phyloP scores from a whole-genome alignment of 2,797 vertebrate genomes.

The Amblyraja radiata region DNA sequence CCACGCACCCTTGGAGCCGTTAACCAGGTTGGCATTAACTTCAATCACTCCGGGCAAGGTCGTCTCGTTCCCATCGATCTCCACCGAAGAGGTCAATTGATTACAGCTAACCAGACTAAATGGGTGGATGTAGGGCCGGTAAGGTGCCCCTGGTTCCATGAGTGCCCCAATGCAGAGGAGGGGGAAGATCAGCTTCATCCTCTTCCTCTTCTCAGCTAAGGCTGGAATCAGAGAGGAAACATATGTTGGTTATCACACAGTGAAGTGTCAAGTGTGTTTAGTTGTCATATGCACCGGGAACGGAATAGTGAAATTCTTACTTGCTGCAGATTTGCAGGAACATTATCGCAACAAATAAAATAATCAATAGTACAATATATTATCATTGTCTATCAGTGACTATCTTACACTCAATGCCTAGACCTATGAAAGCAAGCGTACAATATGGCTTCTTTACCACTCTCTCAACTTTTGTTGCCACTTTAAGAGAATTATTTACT shows the following conservation, averaged over 20 bases:
- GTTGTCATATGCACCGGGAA: too few relatives aligned
- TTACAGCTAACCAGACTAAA: background rate
- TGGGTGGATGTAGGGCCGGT: constrained; percentile 12
- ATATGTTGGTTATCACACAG: background rate
- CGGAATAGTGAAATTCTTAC: too few relatives aligned
- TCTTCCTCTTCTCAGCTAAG: background rate
- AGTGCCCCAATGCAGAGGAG: background rate
- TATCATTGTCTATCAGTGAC: too few relatives aligned
- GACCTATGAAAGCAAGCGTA: too few relatives aligned
- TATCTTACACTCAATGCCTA: too few relatives aligned
- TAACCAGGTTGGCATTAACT: background rate
- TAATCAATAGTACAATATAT: too few relatives aligned
- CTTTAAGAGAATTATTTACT: too few relatives aligned
- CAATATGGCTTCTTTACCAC: too few relatives aligned
- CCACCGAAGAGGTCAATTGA: background rate
- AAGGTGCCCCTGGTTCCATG: background rate
- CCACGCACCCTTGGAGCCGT: background rate
- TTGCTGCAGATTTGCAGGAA: too few relatives aligned
- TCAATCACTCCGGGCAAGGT: background rate
- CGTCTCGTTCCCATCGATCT: background rate
- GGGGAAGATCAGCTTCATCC: background rate
- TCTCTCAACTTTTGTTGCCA: too few relatives aligned
- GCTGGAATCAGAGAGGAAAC: background rate
- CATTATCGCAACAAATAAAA: too few relatives aligned
- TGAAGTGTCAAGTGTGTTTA: too few relatives aligned